Base-by-base conservation (phyloP, 2,797 vertebrate genomes). In the Rhodeus uyekii region DNA sequence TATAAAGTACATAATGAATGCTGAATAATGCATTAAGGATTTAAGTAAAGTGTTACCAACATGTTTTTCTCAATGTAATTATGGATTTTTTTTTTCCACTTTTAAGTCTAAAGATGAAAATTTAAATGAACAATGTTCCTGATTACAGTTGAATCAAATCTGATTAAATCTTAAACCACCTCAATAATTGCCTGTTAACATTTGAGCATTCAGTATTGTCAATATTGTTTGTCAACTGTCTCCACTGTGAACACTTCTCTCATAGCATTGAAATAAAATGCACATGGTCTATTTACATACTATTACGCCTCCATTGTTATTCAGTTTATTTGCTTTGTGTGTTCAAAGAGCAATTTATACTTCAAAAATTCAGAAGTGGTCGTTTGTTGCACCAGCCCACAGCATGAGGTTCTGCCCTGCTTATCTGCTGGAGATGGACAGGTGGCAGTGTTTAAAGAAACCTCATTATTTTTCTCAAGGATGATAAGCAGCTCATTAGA, bases 401-500 rank as follows among this genome's bases (percentile, higher is more conserved):
- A 67, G 65, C 83, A 71, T 81, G 87, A 60, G 1, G 10, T 61
- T 64, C 85, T 65, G 85, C 77, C 86, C 82, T 89, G 81, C 87
- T 89, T 87, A 82, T 89, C 88, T 89, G 87, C 82, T 86, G 38
- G 67, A 86, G 76, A 83, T 80, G 81, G 73, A 89, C 71, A 77
- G 74, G 42, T 72, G 46, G 18, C 5, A 29, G 84, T 86, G 78
- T 61, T 88, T 86, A 79, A 82, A 84, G 81, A 78, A 36, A 77
- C 84, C 86, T 89, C 87, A 87, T 92, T 92, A 86, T 90, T 87
- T 85, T 76, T 86, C 87, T 86, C 85, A 86, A 85, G 86, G 88
- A 89, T 78, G 87, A 90, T 86, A 88, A 90, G 83, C 82, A 85
- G 86, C 85, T 88, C 68, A 81, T 91, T 91, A 91, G 89, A 90